phyloP scores from a whole-genome alignment of 2,888 invertebrate genomes.

The Microdon myrmicae region DNA sequence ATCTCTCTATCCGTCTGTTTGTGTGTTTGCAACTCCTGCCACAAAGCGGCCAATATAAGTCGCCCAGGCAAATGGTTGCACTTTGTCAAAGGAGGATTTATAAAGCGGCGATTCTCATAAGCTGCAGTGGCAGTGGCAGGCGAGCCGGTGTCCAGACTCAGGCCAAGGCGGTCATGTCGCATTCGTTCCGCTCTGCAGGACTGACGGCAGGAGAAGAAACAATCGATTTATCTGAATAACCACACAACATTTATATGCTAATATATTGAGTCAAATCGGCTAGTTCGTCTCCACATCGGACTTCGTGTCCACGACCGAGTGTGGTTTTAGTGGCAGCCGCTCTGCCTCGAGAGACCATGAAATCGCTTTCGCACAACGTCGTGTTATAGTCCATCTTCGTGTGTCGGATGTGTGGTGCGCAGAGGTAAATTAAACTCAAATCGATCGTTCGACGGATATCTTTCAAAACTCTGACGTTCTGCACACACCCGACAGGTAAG shows the following conservation, averaged over 20 bases:
- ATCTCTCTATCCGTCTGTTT: constrained; percentile 49
- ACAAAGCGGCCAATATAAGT: constrained; percentile 51
- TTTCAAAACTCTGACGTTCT: constrained; percentile 32
- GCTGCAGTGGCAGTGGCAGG: constrained; percentile 29
- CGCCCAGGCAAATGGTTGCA: constrained; percentile 48
- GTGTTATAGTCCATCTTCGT: constrained; percentile 35
- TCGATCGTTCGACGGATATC: constrained; percentile 38
- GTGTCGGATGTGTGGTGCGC: constrained; percentile 21
- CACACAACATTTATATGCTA: constrained; percentile 52
- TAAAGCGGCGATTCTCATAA: constrained; percentile 32
- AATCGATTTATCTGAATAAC: constrained; percentile 52
- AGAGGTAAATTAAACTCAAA: constrained; percentile 41
- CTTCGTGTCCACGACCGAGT: too few relatives aligned
- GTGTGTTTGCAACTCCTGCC: constrained; percentile 39
- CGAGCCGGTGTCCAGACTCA: too few relatives aligned
- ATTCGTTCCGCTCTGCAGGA: constrained; percentile 11
- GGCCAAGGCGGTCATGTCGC: constrained; percentile 19
- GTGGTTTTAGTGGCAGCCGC: constrained; percentile 6
- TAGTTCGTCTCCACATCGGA: constrained; percentile 8
- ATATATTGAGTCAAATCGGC: constrained; percentile 36
- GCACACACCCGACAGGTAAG: constrained; percentile 25
- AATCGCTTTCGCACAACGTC: constrained; percentile 44
- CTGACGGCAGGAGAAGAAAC: constrained; percentile 14
- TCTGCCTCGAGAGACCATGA: constrained; percentile 25
- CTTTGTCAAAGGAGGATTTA: constrained; percentile 52